phyloP scores from a whole-genome alignment of 2,113 vertebrate genomes.

The Paracanthobrama guichenoti region DNA sequence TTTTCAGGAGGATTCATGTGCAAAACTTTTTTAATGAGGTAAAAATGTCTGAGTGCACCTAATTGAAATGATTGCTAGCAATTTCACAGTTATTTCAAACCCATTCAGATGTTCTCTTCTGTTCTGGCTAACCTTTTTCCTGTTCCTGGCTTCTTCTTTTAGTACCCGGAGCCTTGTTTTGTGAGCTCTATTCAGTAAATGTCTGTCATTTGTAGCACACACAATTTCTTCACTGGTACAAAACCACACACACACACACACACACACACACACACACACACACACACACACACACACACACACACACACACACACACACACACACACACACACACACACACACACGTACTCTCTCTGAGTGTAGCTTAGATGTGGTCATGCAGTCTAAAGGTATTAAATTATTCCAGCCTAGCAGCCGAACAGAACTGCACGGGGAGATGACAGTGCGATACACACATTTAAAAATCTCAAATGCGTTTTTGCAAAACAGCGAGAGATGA shows the following conservation, averaged over 20 bases:
- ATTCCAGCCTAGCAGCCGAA: conserved; percentile 25
- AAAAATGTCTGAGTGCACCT: neutral
- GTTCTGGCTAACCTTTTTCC: conserved; percentile 45
- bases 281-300: neutral
- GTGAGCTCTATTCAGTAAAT: conserved; percentile 31
- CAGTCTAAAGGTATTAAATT: conserved; percentile 44
- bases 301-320: neutral
- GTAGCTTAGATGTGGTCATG: conserved; percentile 38
- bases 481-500: conserved; percentile 12
- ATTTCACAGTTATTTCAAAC: conserved; percentile 14
- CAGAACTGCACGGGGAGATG: conserved; percentile 22
- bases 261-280: neutral
- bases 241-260: neutral
- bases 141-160: conserved; percentile 21
- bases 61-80: conserved; percentile 26
- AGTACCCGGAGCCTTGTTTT: conserved; percentile 28
- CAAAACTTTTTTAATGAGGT: neutral
- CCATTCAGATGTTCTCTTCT: neutral
- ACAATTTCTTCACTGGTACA: conserved; percentile 33
- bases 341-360: neutral
- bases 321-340: neutral
- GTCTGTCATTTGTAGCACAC: conserved; percentile 8
- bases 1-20: neutral
- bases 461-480: conserved; percentile 31
- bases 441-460: neutral